Conservation (phyloP, 1,140 invertebrate species). For the Brachionus koreanus region DNA sequence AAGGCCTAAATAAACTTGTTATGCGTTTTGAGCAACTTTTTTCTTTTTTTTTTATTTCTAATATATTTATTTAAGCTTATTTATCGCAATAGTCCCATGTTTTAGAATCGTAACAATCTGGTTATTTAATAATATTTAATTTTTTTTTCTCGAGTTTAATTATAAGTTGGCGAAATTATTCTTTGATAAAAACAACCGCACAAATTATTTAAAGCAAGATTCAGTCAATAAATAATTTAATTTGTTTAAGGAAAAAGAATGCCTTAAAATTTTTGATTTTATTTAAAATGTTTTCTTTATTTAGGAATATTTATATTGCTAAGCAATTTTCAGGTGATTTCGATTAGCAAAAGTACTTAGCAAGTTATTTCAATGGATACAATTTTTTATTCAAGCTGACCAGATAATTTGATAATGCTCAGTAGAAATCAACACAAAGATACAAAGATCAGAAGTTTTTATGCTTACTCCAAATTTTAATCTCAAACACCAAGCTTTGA, state of each 20-base stretch:
- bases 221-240: slow-evolving; percentile 8
- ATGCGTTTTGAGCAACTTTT: neutral
- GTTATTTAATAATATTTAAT: slow-evolving; percentile 10
- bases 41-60: neutral
- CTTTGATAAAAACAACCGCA: neutral
- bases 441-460: neutral
- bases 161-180: neutral
- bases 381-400: neutral
- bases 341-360: neutral
- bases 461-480: neutral
- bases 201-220: neutral
- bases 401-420: neutral
- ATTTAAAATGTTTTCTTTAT: neutral
- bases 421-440: too few species aligned
- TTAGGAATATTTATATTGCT: neutral
- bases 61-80: neutral
- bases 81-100: neutral
- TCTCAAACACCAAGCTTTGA: too few species aligned
- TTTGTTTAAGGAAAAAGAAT: neutral
- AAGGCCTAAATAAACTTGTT: slow-evolving; percentile 12
- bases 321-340: neutral
- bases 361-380: neutral
- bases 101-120: slow-evolving; percentile 2
- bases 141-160: neutral
- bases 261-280: neutral